A percentile compares a stretch with the other conserved stretches of the same genome.
Conservation (phyloP, 1,140 invertebrate genomes). For the Mesaphorura yosii region DNA sequence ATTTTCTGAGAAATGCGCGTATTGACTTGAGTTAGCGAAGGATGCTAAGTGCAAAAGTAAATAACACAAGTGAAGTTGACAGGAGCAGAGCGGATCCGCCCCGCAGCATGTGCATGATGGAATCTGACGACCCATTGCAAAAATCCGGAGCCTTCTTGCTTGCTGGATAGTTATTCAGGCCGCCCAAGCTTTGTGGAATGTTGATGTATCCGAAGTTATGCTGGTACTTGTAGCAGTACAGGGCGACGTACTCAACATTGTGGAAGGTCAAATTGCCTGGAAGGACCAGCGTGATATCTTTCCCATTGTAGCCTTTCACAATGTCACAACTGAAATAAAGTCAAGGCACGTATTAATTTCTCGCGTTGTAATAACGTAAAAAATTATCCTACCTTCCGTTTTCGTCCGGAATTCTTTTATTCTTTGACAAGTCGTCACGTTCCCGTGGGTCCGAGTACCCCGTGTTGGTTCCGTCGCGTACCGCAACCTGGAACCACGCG, state of each 20-base stretch:
- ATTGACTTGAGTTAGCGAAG: too few species aligned
- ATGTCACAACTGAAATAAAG: background rate
- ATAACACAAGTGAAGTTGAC: too few species aligned
- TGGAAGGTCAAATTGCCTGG: background rate
- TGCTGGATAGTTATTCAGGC: too few species aligned
- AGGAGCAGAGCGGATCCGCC: too few species aligned
- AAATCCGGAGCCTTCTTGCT: too few species aligned
- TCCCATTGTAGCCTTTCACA: background rate
- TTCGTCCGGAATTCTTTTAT: background rate
- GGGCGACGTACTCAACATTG: background rate
- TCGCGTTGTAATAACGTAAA: background rate
- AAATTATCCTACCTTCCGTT: background rate
- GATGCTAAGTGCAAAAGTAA: too few species aligned
- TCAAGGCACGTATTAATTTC: background rate
- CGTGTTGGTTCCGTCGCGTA: too few species aligned
- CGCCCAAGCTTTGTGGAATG: constrained; percentile 1
- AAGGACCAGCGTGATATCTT: background rate
- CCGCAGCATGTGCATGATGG: too few species aligned
- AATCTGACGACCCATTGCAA: too few species aligned
- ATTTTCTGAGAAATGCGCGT: too few species aligned
- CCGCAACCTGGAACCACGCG: background rate
- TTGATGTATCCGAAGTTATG: constrained; percentile 4
- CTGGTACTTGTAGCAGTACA: background rate
- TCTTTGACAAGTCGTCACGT: background rate
- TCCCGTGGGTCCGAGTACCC: background rate